Evolutionary conservation across 2,797 vertebrate genomes (phyloP).

Genomic region (Lemur catta): DNA sequence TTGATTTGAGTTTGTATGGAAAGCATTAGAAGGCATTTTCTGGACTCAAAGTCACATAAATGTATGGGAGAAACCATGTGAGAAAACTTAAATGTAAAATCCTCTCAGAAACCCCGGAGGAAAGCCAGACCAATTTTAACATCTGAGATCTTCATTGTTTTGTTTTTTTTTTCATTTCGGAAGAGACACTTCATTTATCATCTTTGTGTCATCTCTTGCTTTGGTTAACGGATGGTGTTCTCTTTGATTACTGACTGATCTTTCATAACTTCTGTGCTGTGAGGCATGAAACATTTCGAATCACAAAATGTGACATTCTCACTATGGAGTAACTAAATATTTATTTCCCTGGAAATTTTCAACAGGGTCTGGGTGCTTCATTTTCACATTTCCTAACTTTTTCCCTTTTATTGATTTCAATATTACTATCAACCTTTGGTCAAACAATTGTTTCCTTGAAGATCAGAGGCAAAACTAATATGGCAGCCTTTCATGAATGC

Average conservation of each 20-base stretch:
- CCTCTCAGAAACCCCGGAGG: neutral
- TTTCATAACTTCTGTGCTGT: neutral
- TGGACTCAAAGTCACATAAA: neutral
- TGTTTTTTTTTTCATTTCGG: neutral
- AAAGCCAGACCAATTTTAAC: neutral
- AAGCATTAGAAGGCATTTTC: neutral
- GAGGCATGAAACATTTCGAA: neutral
- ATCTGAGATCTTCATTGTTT: constrained; percentile 11
- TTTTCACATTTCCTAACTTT: neutral
- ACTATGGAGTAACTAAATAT: neutral
- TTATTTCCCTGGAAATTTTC: constrained; percentile 28
- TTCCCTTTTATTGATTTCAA: neutral
- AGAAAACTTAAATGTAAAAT: constrained; percentile 19
- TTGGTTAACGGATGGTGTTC: neutral
- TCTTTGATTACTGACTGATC: constrained; percentile 43
- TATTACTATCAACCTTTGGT: neutral
- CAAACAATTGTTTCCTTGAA: neutral
- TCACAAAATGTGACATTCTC: neutral
- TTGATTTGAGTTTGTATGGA: neutral
- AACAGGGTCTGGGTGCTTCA: neutral
- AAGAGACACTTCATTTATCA: constrained; percentile 49
- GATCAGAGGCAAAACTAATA: neutral
- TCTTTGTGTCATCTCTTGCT: neutral
- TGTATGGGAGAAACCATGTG: neutral
- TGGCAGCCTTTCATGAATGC: neutral